phyloP scores from a whole-genome alignment of 2,113 vertebrate species.

The Myrmecophaga tridactyla region DNA sequence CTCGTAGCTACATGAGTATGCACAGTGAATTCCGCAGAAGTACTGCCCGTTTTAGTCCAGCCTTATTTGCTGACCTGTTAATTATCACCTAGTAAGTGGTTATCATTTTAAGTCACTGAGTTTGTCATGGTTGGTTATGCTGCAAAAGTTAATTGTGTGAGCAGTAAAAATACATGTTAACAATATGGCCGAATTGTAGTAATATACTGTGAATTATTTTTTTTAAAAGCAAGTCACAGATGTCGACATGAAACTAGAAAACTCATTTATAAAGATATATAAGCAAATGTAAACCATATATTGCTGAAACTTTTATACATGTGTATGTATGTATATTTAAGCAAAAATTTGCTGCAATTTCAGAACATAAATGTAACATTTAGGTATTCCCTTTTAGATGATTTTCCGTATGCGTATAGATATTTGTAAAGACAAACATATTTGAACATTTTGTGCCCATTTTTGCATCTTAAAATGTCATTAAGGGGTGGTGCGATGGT shows the following conservation, averaged over 20 bases:
- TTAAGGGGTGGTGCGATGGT: no score
- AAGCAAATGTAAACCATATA: neutral
- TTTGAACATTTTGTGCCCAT: neutral
- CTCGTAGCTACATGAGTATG: neutral
- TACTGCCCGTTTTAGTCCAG: neutral
- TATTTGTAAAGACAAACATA: neutral
- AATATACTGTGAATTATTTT: neutral
- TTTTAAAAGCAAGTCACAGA: neutral
- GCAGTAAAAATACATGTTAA: neutral
- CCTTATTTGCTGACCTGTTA: neutral
- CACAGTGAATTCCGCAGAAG: neutral
- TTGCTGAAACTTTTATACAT: neutral
- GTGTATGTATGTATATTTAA: neutral
- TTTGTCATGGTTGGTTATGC: neutral
- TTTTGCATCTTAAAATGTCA: neutral
- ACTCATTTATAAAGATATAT: neutral
- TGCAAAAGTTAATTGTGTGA: neutral
- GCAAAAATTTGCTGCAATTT: neutral
- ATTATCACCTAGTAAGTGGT: neutral
- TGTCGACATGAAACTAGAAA: neutral
- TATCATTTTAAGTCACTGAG: neutral
- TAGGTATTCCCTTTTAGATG: neutral
- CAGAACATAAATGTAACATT: neutral
- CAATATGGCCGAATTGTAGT: neutral
- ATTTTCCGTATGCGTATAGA: neutral